Evolutionary conservation across 2,113 vertebrate genomes (phyloP), one percentile per base, ranked within the genome.

Genomic region (Melozone crissalis): DNA sequence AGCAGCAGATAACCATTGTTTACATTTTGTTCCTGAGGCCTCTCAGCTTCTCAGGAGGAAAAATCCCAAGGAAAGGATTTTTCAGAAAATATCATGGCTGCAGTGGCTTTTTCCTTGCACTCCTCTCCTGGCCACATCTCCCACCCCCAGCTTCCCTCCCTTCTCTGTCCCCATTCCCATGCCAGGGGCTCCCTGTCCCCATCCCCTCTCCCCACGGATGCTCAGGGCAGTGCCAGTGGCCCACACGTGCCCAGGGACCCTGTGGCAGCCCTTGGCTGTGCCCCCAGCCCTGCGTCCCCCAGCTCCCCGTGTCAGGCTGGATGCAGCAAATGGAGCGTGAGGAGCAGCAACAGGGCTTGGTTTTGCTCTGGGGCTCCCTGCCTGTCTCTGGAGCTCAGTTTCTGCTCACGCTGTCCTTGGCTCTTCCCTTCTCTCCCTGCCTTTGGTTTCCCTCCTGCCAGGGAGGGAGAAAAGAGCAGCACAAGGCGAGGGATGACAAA

Each of bases 181-280:
- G 6, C 47, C 11, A 5, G n/a, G 13, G 10, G 11, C 37, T 68
- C 30, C 0, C 26, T 2, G 4, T 46, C 8, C 69, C 65, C 46
- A 5, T 4, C 68, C 57, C 55, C 80, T 80, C 3, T 73, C 54
- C 13, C 6, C 5, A 0, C 5, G 5, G 65, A 5, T 63, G 83
- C 43, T 19, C 2, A 0, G 5, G 8, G 21, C 2, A 23, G 10
- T 8, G 13, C 31, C 81, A 21, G 52, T 2, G 8, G 88, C 68
- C 47, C 18, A 0, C 15, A 1, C 0, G 0, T 44, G 59, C 59
- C 82, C 51, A 0, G 7, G 23, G 20, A 4, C 5, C 14, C 58
- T 2, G 3, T 0, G 15, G 37, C 43, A 93, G 68, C 79, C 57
- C 55, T 15, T 1, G 24, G 55, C 66, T n/a, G 37, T 22, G 21